Base-by-base conservation (phyloP, 2,113 vertebrate species). In the Lepisosteus osseus region DNA sequence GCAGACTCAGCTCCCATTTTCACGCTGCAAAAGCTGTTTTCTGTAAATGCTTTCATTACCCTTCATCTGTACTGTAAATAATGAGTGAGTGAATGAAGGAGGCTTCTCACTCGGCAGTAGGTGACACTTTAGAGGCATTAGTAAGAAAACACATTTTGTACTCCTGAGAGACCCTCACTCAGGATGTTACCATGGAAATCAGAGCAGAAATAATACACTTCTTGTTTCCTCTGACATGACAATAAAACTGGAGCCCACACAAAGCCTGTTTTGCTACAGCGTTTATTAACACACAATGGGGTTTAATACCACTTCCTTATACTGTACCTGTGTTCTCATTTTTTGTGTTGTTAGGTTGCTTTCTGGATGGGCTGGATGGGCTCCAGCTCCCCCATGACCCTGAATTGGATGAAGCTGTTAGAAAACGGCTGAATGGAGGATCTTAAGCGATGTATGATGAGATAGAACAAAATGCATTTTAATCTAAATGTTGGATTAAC, bases 121-220 rank as follows among this genome's bases (percentile, higher is more conserved):
- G n/a, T 59, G 13, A 17, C 45, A 59, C 57, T 59, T 59, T 59
- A 59, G 12, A 59, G n/a, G 57, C n/a, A n/a, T n/a, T 13, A n/a
- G 40, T 11, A 70, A 44, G 43, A 29, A 70, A 45, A 61, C 41
- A 44, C 45, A 9, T 67, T 54, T 54, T 54, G 15, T 54, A 7
- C 40, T 7, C 14, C 8, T 41, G 41, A 59, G 55, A 43, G 68
- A 42, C 3, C 6, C 68, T 17, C 54, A 43, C 13, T 54, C 15
- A 40, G 55, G 54, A 43, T 13, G 68, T 69, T 69, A 43, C 68
- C 68, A 61, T 70, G 68, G 68, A 59, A 61, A 59, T 59, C 57
- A 59, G 11, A 59, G 13, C n/a, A 15, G 57, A n/a, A 15, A 15
- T 7, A 59, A 59, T 59, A 59, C 57, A 59, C 57, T 59, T 4